Base-by-base conservation (phyloP, 2,888 invertebrate genomes). In the Megaustenia siamemsis region DNA sequence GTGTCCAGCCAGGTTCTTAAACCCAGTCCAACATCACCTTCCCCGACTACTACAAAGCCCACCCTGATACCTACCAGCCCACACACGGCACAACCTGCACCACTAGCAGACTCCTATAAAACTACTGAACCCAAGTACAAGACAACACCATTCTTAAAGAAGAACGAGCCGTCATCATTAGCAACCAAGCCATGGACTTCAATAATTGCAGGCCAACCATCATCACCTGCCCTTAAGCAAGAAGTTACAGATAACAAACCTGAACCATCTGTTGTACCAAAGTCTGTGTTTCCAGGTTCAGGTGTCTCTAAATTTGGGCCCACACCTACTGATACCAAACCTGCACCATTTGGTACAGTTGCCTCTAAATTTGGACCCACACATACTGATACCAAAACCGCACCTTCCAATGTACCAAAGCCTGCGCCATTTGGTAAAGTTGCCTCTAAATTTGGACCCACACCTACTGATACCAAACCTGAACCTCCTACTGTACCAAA, bases 401-500 rank as follows among this genome's bases (percentile, higher is more conserved):
- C n/a, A n/a, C n/a, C n/a, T n/a, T n/a, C 56, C 56, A 43, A 53
- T 56, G 32, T 21, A 15, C 2, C 15, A 15, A n/a, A 32, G 28
- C 15, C 77, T n/a, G n/a, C n/a, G n/a, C n/a, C n/a, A n/a, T n/a
- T n/a, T n/a, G n/a, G n/a, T n/a, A n/a, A n/a, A n/a, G n/a, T n/a
- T n/a, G n/a, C n/a, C n/a, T n/a, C 82, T 24, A 82, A 71, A 73
- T 73, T 73, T 60, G 60, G n/a, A 28, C n/a, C n/a, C 40, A 15
- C 56, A 18, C 73, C 73, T 8, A 80, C 45, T 32, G 66, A 49
- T 35, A 79, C 28, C 24, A 68, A 79, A 63, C 28, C 79, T 8
- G 12, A n/a, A 68, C 21, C 68, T 10, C 12, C 63, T 45, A 6
- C 28, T 66, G 32, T 18, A 68, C 32, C 28, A 12, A 63, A 45